Evolutionary conservation across 2,797 vertebrate genomes (phyloP).

Genomic region (Molossus alvarezi): DNA sequence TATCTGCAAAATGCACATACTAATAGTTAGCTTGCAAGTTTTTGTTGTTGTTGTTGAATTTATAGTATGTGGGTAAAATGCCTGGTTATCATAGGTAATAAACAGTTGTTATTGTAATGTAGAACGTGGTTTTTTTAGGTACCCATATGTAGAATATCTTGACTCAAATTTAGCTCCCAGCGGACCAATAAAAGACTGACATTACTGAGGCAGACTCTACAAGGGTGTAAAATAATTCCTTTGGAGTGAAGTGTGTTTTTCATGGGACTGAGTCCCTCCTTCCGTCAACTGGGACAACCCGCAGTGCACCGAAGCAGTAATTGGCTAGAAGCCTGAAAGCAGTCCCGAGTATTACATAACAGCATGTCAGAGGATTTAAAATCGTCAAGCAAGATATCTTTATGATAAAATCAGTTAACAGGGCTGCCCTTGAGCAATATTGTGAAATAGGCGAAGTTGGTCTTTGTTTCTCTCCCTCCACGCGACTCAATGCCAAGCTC

Average conservation of each 20-base stretch:
- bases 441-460: neutral
- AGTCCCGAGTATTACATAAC: neutral
- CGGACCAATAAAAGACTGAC: neutral
- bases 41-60: neutral
- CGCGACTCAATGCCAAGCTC: neutral
- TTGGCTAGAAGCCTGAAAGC: neutral
- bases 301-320: neutral
- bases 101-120: neutral
- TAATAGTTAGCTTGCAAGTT: neutral
- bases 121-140: neutral
- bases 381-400: constrained; percentile 26
- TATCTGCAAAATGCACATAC: neutral
- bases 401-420: neutral
- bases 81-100: neutral
- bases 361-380: neutral
- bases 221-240: neutral
- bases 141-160: neutral
- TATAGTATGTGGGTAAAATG: neutral
- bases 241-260: neutral
- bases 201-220: neutral
- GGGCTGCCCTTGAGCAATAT: neutral
- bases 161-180: neutral
- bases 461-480: neutral
- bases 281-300: neutral
- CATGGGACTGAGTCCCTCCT: neutral